Evolutionary conservation across 2,113 vertebrate species (phyloP).

Genomic region (Hemiscyllium ocellatum): DNA sequence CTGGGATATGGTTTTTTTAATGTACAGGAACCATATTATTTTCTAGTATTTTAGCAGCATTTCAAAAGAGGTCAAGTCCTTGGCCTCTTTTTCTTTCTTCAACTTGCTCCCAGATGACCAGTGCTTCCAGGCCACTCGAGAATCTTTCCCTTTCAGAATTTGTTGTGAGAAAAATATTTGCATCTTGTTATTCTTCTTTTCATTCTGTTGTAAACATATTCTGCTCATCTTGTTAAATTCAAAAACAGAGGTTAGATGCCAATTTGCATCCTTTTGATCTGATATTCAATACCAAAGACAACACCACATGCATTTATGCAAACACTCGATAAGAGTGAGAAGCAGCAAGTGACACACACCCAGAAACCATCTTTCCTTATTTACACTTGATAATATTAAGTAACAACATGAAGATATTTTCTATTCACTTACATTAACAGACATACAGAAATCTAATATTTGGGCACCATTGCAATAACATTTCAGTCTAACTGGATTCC

Average conservation of each 20-base stretch:
- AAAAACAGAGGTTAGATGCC: background rate
- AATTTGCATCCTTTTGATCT: background rate
- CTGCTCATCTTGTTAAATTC: background rate
- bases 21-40: background rate
- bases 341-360: background rate
- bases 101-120: background rate
- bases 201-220: background rate
- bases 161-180: background rate
- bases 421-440: background rate
- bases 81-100: background rate
- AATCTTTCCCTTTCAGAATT: background rate
- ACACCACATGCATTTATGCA: background rate
- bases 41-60: background rate
- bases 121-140: background rate
- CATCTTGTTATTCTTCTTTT: background rate
- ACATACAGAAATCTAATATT: background rate
- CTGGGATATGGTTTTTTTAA: background rate
- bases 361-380: background rate
- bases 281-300: background rate
- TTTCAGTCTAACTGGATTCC: background rate
- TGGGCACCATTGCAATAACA: background rate
- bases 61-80: background rate
- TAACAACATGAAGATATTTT: background rate
- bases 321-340: background rate
- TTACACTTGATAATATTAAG: background rate